These are phyloP conservation scores for Lycia hirtaria DNA, from an alignment of 2,888 invertebrate genomes.

Conservation along the genomic window DNA sequence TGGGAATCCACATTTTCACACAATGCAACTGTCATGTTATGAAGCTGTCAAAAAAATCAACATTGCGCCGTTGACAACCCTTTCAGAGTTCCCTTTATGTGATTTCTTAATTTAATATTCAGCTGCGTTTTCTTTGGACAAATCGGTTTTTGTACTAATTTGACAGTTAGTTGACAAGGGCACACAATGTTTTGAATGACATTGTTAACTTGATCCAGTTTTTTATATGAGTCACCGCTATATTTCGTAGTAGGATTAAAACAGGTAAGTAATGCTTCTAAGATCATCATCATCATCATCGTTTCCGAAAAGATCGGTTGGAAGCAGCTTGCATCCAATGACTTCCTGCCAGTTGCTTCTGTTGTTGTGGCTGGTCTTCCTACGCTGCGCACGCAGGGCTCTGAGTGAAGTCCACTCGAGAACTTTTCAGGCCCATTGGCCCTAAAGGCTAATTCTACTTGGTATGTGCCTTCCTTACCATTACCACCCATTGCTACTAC, in stretches of 20 bases:
- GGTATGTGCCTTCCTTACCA: no score
- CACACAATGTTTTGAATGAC: conserved; percentile 54
- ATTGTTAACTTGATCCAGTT: conserved; percentile 61
- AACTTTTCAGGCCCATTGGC: no score
- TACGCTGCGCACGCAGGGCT: no score
- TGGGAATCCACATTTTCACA: conserved; percentile 60
- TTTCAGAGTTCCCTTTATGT: conserved; percentile 53
- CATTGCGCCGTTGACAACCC: conserved; percentile 64
- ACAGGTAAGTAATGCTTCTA: conserved; percentile 8
- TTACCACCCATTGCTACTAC: no score
- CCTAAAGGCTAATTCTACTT: no score
- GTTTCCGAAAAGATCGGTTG: no score
- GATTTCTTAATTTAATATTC: conserved; percentile 70
- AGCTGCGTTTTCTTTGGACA: conserved; percentile 65
- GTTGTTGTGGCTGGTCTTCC: no score
- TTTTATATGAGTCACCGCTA: conserved; percentile 44
- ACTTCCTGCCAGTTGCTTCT: no score
- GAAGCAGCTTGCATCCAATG: no score
- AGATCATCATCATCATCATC: no score
- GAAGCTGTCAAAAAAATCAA: conserved; percentile 66
- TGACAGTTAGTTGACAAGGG: conserved; percentile 76
- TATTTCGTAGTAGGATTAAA: conserved; percentile 3
- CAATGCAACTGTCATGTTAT: conserved; percentile 63
- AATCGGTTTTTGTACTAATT: conserved; percentile 72
- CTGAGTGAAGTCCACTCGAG: no score